Evolutionary conservation across 1,140 invertebrate genomes (phyloP), one percentile per base, ranked within the genome.

Genomic region (Aphaenogaster rudis): DNA sequence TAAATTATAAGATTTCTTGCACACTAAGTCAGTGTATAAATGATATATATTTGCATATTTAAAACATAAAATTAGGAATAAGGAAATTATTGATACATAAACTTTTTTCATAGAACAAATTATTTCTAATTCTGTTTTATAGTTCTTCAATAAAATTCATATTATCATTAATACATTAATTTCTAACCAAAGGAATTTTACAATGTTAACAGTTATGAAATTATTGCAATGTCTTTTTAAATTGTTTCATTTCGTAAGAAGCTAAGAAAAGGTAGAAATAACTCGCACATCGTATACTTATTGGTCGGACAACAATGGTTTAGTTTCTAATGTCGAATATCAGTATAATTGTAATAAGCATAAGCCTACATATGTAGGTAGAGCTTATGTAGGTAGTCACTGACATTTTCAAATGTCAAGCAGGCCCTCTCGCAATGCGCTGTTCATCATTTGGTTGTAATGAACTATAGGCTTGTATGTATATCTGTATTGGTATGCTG

Each of bases 341-440:
- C 87, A 87, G 88, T 87, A 91, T 92, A 91, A 93, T 92, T 63
- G 76, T 88, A 89, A 54, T 61, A 78, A 78, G 81, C 84, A 88
- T 63, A 76, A 87, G 88, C 71, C 86, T 88, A 91, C 84, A 72
- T 81, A 28, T 28, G 28, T 28, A 28, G 28, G 79, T 77, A 87
- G 76, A 86, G 90, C 74, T 76, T 77, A 88, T 89, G 93, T 94
- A 94, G 92, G 92, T 90, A 93, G 93, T 88, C 77, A 90, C 91
- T 94, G 93, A 94, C 93, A 94, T 94, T 94, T 94, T 64, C 77
- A 94, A 94, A 94, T 94, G 94, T 92, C 94, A 93, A 72, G 86
- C 88, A 74, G 78, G 78, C 86, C 88, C 76, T 86, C 77, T 71
- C 39, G 87, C 77, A 90, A 93, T 81, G 82, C 90, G 90, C 90